These are phyloP conservation scores for rat (Rattus norvegicus) DNA, from an alignment of 2,113 vertebrate species.

Conservation along the genomic window DNA sequence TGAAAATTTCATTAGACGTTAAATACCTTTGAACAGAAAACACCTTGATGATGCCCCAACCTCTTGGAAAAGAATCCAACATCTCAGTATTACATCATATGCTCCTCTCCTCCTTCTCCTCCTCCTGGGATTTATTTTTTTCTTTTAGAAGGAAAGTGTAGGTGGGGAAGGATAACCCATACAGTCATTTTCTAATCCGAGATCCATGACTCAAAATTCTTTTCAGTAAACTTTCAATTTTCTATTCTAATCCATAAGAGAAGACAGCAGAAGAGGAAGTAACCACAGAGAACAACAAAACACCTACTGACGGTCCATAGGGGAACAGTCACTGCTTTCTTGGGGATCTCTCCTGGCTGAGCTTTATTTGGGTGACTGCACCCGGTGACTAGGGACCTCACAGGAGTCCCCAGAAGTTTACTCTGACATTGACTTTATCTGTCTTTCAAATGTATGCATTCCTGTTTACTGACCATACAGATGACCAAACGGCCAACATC, in stretches of 20 bases:
- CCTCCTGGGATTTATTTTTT: not conserved
- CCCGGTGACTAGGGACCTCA: not conserved
- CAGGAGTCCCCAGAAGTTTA: not conserved
- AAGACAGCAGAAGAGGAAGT: not conserved
- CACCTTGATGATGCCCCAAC: not conserved
- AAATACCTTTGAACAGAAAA: not conserved
- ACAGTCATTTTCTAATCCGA: conserved; percentile 16
- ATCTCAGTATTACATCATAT: too few relatives aligned
- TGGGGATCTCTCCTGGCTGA: not conserved
- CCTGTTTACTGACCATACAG: not conserved
- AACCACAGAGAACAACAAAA: not conserved
- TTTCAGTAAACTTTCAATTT: conserved; percentile 15
- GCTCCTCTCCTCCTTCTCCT: not conserved
- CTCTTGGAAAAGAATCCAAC: not conserved
- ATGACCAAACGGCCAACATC: not conserved
- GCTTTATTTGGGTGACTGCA: not conserved
- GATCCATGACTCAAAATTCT: conserved; percentile 31
- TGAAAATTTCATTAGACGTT: not conserved
- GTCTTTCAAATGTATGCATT: not conserved
- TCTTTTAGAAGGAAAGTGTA: not conserved
- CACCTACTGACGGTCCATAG: not conserved
- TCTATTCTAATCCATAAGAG: not conserved
- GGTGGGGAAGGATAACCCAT: not conserved
- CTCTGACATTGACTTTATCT: not conserved
- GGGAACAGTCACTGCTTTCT: not conserved